Conservation (phyloP, 2,888 invertebrate genomes). For the Callosobruchus maculatus region DNA sequence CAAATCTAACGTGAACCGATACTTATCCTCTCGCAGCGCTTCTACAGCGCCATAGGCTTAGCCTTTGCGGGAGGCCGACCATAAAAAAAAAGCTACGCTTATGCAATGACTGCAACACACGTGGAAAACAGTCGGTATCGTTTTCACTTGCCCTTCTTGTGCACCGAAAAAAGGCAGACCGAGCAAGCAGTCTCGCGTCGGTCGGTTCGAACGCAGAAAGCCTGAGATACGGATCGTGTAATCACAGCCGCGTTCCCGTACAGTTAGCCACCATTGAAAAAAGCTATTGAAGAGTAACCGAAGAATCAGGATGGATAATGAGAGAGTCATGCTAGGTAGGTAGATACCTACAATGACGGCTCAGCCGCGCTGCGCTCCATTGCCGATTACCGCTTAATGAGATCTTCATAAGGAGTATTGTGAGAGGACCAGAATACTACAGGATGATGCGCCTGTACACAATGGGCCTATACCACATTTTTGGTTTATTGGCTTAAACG, state of each 20-base stretch:
- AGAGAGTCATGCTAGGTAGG: conserved; percentile 7
- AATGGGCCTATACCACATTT: too few relatives aligned
- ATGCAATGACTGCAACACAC: not conserved
- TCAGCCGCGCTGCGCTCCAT: not conserved
- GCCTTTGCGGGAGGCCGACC: too few relatives aligned
- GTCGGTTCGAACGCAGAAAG: too few relatives aligned
- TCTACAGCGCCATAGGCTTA: too few relatives aligned
- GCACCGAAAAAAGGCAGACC: not conserved
- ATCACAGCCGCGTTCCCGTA: conserved; percentile 1
- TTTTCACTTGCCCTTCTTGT: not conserved
- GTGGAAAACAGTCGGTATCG: not conserved
- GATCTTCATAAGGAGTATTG: not conserved
- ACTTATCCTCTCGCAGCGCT: too few relatives aligned
- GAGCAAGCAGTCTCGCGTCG: not conserved
- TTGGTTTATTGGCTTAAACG: too few relatives aligned
- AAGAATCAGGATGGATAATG: conserved; percentile 5
- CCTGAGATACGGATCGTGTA: not conserved
- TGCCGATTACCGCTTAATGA: not conserved
- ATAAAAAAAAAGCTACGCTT: not conserved
- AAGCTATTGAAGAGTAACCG: conserved; percentile 9
- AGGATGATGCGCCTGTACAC: not conserved
- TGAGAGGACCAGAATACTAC: not conserved
- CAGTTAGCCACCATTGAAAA: conserved; percentile 16
- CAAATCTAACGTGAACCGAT: too few relatives aligned
- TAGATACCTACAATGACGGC: not conserved